Evolutionary conservation across 1,140 invertebrate genomes (phyloP).

Genomic region (Zaprionus gabonicus): DNA sequence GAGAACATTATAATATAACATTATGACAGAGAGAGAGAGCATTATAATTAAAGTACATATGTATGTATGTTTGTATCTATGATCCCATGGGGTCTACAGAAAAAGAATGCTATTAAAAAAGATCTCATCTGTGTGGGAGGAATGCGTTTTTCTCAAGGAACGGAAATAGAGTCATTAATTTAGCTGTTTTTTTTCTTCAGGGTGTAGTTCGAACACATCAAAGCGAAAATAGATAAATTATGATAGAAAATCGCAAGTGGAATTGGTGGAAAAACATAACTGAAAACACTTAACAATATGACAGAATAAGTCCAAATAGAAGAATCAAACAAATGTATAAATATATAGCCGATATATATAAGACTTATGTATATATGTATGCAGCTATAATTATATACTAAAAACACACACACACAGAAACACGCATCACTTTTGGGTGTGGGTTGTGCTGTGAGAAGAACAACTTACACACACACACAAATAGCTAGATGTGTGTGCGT

Average conservation of each 20-base stretch:
- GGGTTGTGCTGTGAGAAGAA: conserved; percentile 60
- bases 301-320: conserved; percentile 23
- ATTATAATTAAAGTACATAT: neutral
- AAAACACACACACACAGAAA: conserved; percentile 3
- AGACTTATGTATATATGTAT: conserved; percentile 24
- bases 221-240: conserved; percentile 32
- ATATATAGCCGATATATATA: conserved; percentile 13
- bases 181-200: neutral
- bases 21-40: neutral
- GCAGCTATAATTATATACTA: conserved; percentile 42
- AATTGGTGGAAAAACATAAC: conserved; percentile 18
- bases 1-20: conserved; percentile 49
- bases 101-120: neutral
- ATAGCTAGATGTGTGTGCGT: conserved; percentile 28
- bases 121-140: neutral
- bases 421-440: conserved; percentile 65
- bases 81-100: neutral
- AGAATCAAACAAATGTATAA: conserved; percentile 27
- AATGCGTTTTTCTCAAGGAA: conserved; percentile 15
- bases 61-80: neutral
- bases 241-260: conserved; percentile 13
- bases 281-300: conserved; percentile 29
- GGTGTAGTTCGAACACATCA: conserved; percentile 28
- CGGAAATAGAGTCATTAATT: conserved; percentile 42
- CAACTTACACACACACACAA: conserved; percentile 49